These are phyloP conservation scores for Tonatia bakeri DNA, from an alignment of 2,113 vertebrate genomes.

Conservation along the genomic window DNA sequence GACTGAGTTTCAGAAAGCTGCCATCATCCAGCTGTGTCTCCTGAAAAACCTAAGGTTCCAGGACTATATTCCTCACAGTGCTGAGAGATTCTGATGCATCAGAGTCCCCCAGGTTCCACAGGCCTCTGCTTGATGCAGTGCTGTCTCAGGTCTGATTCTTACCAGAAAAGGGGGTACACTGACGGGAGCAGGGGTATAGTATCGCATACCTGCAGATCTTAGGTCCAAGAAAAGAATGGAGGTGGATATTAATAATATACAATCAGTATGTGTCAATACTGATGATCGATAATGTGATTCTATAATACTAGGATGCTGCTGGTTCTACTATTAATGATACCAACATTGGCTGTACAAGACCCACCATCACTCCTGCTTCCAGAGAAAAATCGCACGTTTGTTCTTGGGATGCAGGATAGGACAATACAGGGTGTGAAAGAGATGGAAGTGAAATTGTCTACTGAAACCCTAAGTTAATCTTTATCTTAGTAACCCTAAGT, in stretches of 20 bases:
- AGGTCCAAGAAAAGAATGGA: not conserved
- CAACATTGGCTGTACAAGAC: rapidly evolving
- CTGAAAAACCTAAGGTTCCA: not conserved
- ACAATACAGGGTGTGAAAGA: not conserved
- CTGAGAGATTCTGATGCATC: not conserved
- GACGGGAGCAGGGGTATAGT: not conserved
- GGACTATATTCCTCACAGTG: rapidly evolving
- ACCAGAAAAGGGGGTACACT: rapidly evolving
- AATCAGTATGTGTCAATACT: no score
- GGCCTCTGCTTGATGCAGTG: not conserved
- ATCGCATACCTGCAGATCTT: rapidly evolving
- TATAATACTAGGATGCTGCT: not conserved
- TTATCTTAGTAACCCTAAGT: no score
- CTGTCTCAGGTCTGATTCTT: not conserved
- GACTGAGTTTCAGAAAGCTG: not conserved
- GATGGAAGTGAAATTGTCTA: not conserved
- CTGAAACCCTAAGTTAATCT: not conserved
- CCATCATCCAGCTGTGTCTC: not conserved
- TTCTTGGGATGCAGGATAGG: not conserved
- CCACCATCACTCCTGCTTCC: not conserved
- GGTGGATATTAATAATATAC: rapidly evolving
- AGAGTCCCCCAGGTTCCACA: not conserved
- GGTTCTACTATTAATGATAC: not conserved
- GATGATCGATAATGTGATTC: not conserved
- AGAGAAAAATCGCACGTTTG: not conserved